Percentiles rank a stretch among this genome's conserved stretches.
Evolutionary conservation across 2,888 invertebrate genomes (phyloP).

Genomic region (Pimpla rufipes): DNA sequence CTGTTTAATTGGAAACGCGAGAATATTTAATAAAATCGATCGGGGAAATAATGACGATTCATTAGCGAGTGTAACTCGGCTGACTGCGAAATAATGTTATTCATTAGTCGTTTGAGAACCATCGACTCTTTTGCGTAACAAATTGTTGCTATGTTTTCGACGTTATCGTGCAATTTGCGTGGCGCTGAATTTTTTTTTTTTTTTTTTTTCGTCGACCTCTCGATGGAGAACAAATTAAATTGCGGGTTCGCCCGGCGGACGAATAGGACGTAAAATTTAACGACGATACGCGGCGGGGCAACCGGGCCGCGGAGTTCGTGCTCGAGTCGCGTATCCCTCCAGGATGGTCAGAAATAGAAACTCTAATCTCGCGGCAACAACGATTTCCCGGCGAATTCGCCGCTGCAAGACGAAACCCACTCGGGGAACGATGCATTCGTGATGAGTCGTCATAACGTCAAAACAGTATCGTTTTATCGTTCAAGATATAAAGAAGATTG

Average conservation of each 20-base stretch:
- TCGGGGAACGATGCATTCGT: constrained; percentile 12
- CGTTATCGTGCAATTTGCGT: not conserved
- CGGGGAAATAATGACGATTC: constrained; percentile 7
- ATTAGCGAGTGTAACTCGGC: not conserved
- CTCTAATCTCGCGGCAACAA: not conserved
- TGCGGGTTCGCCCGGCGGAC: not conserved
- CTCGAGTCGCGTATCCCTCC: not conserved
- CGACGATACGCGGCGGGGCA: not conserved
- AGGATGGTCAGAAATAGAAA: constrained; percentile 17
- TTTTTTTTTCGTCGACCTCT: not conserved
- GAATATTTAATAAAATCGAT: not conserved
- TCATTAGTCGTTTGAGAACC: not conserved
- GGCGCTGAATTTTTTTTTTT: not conserved
- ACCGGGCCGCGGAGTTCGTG: constrained; percentile 2
- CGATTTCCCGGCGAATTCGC: not conserved
- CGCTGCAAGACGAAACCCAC: not conserved
- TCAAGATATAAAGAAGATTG: not conserved
- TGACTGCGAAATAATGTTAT: constrained; percentile 1
- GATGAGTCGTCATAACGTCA: not conserved
- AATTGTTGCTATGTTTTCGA: not conserved
- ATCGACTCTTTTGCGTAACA: not conserved
- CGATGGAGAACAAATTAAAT: constrained; percentile 2
- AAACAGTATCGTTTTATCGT: constrained; percentile 4
- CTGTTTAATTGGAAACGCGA: not conserved
- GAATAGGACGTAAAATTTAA: not conserved